Evolutionary conservation across 2,888 invertebrate species (phyloP).

Genomic region (Tromatobia lineatoria): DNA sequence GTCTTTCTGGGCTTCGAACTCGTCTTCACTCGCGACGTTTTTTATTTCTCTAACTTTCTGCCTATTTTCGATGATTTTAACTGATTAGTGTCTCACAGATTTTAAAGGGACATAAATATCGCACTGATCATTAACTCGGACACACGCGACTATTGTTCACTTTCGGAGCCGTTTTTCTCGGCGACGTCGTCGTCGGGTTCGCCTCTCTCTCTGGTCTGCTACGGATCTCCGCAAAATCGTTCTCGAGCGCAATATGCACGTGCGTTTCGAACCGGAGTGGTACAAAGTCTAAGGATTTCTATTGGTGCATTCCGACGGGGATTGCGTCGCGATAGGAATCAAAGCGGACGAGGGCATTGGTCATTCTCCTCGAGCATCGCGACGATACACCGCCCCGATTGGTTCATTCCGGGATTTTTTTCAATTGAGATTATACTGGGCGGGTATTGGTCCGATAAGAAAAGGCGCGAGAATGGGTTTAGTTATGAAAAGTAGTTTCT

Average conservation of each 20-base stretch:
- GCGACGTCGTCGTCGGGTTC: slow-evolving; percentile 22
- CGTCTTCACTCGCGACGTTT: not conserved
- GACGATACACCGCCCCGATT: not conserved
- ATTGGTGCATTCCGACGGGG: slow-evolving; percentile 49
- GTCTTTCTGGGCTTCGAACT: slow-evolving; percentile 6
- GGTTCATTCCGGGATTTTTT: not conserved
- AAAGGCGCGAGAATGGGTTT: not conserved
- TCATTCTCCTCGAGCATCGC: not conserved
- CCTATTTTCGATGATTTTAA: not conserved
- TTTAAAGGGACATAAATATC: not conserved
- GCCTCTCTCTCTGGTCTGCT: slow-evolving; percentile 46
- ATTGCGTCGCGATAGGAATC: not conserved
- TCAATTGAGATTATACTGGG: not conserved
- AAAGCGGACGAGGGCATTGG: not conserved
- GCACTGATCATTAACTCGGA: not conserved
- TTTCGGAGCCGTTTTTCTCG: slow-evolving; percentile 18
- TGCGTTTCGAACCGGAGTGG: slow-evolving; percentile 78
- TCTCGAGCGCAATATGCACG: slow-evolving; percentile 73
- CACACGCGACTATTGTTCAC: not conserved
- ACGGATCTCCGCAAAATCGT: slow-evolving; percentile 38
- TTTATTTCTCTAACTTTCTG: not conserved
- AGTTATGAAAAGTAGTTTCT: not conserved
- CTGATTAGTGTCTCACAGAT: not conserved
- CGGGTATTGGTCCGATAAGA: not conserved
- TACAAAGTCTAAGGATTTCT: slow-evolving; percentile 73